Evolutionary conservation across 2,113 vertebrate genomes (phyloP).

Genomic region (Telmatochromis brichardi): DNA sequence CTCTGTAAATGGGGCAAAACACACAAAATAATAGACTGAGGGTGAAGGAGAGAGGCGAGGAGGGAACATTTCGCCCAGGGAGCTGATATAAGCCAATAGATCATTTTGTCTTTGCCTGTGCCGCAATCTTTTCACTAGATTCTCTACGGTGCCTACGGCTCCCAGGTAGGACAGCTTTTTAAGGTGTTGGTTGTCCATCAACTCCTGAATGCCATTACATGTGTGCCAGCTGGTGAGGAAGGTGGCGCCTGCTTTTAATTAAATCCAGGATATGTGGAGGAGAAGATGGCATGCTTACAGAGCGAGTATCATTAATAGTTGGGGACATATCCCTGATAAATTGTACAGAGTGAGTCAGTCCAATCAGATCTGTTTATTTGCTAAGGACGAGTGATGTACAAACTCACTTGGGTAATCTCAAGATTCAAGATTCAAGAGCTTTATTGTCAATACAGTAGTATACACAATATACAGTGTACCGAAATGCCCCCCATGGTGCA

Average conservation of each 20-base stretch:
- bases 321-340: constrained; percentile 4
- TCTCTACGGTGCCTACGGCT: background rate
- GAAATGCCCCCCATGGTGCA: background rate
- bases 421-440: background rate
- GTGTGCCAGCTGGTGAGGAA: background rate
- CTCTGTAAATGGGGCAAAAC: constrained; percentile 53
- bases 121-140: background rate
- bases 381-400: background rate
- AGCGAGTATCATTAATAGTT: background rate
- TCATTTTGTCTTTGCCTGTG: background rate
- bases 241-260: constrained; percentile 9
- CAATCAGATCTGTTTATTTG: background rate
- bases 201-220: constrained; percentile 11
- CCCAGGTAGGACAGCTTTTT: background rate
- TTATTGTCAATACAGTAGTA: background rate
- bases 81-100: background rate
- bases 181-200: constrained; percentile 19
- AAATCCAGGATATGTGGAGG: constrained; percentile 1
- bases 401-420: background rate
- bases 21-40: constrained; percentile 48
- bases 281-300: background rate
- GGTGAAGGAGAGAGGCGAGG: background rate
- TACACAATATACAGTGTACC: background rate
- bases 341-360: background rate
- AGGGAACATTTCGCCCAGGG: background rate